phyloP scores from a whole-genome alignment of 2,888 invertebrate species.

The Idaea straminata region DNA sequence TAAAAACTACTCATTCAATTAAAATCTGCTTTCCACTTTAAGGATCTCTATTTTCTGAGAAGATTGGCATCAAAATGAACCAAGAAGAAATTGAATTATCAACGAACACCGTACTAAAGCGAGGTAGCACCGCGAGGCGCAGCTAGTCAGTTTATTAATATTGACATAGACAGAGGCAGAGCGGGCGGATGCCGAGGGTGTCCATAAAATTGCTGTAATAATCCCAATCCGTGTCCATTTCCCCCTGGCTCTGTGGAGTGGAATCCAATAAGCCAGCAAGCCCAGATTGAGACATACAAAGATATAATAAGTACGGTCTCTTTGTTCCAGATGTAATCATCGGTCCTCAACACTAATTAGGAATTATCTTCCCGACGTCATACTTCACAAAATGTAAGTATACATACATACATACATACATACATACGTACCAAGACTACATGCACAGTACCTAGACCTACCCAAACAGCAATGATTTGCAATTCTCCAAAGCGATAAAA shows the following conservation, averaged over 20 bases:
- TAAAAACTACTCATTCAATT: too few species aligned
- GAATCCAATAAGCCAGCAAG: slow-evolving; percentile 2
- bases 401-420: background rate
- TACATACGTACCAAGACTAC: too few species aligned
- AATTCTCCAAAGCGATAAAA: slow-evolving; percentile 6
- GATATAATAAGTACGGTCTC: background rate
- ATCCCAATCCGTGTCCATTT: background rate
- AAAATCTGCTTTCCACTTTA: too few species aligned
- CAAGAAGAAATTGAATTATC: background rate
- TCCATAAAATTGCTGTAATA: background rate
- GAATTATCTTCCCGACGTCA: background rate
- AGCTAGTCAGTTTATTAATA: background rate
- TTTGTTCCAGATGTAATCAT: slow-evolving; percentile 8
- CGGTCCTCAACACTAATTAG: background rate
- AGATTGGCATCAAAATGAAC: too few species aligned
- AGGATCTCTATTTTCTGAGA: too few species aligned
- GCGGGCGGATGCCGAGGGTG: background rate
- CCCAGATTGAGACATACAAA: background rate
- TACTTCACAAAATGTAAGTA: slow-evolving; percentile 13
- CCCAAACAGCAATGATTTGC: slow-evolving; percentile 6
- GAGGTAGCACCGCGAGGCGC: background rate
- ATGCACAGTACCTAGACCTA: too few species aligned
- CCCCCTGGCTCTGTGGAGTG: background rate
- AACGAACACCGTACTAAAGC: background rate
- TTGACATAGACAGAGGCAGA: background rate